phyloP scores from a whole-genome alignment of 2,797 vertebrate species.

The Steatocranus sp. region DNA sequence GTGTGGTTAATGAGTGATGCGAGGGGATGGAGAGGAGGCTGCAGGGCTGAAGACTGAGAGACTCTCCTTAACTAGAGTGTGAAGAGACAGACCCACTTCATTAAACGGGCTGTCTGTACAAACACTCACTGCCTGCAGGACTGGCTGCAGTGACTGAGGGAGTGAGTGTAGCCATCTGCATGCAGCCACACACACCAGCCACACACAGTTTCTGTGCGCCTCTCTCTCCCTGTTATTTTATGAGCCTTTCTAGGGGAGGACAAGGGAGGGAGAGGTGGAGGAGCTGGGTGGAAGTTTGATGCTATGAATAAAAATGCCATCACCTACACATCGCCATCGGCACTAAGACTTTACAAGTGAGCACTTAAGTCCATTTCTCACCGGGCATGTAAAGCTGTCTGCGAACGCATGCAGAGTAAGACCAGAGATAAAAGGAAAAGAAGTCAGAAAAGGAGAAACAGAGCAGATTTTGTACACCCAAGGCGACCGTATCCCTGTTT shows the following conservation, averaged over 20 bases:
- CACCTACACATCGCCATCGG: constrained; percentile 23
- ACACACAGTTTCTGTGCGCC: background rate
- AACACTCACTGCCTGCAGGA: constrained; percentile 47
- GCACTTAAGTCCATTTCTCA: constrained; percentile 21
- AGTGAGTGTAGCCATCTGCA: constrained; percentile 31
- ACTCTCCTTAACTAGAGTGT: constrained; percentile 47
- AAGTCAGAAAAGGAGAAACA: background rate
- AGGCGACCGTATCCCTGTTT: background rate
- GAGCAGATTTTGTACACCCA: background rate
- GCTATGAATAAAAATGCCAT: constrained; percentile 40
- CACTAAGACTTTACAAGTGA: constrained; percentile 30
- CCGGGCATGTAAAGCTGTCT: background rate
- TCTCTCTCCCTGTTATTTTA: constrained; percentile 18
- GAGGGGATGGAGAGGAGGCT: constrained; percentile 11
- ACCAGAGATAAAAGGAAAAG: background rate
- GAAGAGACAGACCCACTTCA: constrained; percentile 56
- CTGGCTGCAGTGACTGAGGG: constrained; percentile 10
- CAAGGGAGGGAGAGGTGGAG: background rate
- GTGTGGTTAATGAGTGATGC: constrained; percentile 36
- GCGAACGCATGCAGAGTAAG: background rate
- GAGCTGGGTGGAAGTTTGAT: background rate
- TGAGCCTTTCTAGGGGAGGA: background rate
- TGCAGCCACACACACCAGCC: background rate
- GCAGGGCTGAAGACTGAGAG: constrained; percentile 28
- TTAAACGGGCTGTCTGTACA: constrained; percentile 46